Conservation (phyloP, 2,113 vertebrate genomes). For the Hippocampus abdominalis region DNA sequence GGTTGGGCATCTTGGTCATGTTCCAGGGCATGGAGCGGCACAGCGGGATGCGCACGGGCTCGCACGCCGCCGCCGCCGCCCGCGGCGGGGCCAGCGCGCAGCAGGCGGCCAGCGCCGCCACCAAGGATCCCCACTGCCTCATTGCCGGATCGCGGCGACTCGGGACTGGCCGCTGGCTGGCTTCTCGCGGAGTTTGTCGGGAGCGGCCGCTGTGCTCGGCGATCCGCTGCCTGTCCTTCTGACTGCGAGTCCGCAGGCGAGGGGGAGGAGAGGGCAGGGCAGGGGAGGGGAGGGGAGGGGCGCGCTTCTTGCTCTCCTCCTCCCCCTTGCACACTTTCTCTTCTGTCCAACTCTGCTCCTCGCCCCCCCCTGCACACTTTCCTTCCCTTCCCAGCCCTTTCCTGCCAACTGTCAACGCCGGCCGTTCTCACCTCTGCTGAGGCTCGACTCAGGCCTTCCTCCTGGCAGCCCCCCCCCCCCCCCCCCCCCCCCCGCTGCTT, state of each 20-base stretch:
- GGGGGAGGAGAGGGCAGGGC: background rate
- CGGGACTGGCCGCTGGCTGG: background rate
- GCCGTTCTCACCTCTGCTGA: too few relatives aligned
- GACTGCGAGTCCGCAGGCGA: background rate
- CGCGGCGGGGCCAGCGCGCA: slow-evolving; percentile 47
- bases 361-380: background rate
- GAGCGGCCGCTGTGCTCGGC: background rate
- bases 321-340: background rate
- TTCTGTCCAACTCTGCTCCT: background rate
- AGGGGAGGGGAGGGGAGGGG: slow-evolving; percentile 37
- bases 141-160: background rate
- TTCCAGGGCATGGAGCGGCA: slow-evolving; percentile 95
- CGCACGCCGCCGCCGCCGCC: slow-evolving; percentile 78
- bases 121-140: background rate
- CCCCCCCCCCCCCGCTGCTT: too few relatives aligned
- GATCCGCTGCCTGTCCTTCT: background rate
- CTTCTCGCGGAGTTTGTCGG: background rate
- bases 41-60: slow-evolving; percentile 89
- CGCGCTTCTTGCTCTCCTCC: background rate
- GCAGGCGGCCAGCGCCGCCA: slow-evolving; percentile 63
- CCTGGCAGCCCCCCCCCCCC: too few relatives aligned
- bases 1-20: slow-evolving; percentile 99
- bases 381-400: background rate
- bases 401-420: background rate
- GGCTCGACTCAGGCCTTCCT: too few relatives aligned